A percentile compares a stretch with the other conserved stretches of the same genome.
phyloP scores from a whole-genome alignment of 2,797 vertebrate species.

The Vireo griseus region DNA sequence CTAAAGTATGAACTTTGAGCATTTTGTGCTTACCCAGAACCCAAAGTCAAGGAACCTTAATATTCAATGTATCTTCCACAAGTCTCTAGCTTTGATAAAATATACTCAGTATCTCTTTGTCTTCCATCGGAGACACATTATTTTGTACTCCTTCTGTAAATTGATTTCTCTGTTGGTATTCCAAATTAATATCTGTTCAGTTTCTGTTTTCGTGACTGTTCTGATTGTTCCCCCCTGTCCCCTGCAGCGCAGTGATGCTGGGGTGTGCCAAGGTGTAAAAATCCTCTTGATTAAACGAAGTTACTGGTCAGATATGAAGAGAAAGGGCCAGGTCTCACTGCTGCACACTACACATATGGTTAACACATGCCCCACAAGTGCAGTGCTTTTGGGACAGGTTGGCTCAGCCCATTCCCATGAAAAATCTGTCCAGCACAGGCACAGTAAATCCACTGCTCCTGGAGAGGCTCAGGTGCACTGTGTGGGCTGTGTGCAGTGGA shows the following conservation, averaged over 20 bases:
- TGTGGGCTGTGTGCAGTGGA: neutral
- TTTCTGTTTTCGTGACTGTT: neutral
- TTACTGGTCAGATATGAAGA: neutral
- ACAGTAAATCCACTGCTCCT: neutral
- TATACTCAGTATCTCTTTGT: neutral
- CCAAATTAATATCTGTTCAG: neutral
- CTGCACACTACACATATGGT: neutral
- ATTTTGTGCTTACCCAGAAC: neutral
- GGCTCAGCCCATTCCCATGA: neutral
- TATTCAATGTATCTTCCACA: neutral
- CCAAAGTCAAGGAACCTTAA: neutral
- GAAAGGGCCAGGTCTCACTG: neutral
- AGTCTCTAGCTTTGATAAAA: neutral
- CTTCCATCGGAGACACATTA: neutral
- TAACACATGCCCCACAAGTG: rapidly evolving
- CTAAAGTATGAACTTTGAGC: neutral
- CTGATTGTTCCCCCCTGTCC: neutral
- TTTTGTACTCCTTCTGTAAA: neutral
- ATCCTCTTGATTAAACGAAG: neutral
- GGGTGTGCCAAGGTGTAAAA: neutral
- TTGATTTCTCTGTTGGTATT: neutral
- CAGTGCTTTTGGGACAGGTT: neutral
- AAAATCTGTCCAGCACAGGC: neutral
- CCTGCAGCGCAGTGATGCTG: neutral
- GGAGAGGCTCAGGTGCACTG: neutral